Evolutionary conservation across 2,888 invertebrate genomes (phyloP).

Genomic region (Drosophila paranaensis): DNA sequence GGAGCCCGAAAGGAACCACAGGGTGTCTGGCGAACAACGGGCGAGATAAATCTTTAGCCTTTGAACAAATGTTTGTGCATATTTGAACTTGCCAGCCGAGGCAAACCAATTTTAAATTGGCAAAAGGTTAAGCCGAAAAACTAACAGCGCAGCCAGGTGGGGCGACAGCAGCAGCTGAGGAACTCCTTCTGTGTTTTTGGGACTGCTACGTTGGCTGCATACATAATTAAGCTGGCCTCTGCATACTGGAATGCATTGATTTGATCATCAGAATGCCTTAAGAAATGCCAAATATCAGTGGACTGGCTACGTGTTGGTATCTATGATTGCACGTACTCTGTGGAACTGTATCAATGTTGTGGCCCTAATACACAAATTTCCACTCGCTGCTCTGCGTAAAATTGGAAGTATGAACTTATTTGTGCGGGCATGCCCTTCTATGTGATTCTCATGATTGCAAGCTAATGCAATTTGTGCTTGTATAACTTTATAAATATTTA

Average conservation of each 20-base stretch:
- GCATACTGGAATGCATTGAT: conserved; percentile 53
- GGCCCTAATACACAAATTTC: no score
- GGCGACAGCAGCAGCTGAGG: not conserved
- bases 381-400: not conserved
- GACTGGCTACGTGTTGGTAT: conserved; percentile 5
- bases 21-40: conserved; percentile 71
- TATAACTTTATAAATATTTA: no score
- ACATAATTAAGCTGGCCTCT: conserved; percentile 65
- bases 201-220: conserved; percentile 64
- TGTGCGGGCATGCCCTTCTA: no score
- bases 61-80: conserved; percentile 80
- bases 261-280: conserved; percentile 14
- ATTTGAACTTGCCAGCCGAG: conserved; percentile 70
- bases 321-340: not conserved
- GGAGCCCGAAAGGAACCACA: conserved; percentile 65
- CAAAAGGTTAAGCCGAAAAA: conserved; percentile 79
- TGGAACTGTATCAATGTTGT: not conserved
- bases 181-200: conserved; percentile 26
- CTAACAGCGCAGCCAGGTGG: conserved; percentile 57
- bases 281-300: conserved; percentile 8
- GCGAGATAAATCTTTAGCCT: conserved; percentile 78
- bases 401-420: not conserved
- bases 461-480: not conserved
- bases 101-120: conserved; percentile 78
- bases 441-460: not conserved